Base-by-base conservation (phyloP, 2,888 invertebrate species). In the Yponomeuta sedellus region DNA sequence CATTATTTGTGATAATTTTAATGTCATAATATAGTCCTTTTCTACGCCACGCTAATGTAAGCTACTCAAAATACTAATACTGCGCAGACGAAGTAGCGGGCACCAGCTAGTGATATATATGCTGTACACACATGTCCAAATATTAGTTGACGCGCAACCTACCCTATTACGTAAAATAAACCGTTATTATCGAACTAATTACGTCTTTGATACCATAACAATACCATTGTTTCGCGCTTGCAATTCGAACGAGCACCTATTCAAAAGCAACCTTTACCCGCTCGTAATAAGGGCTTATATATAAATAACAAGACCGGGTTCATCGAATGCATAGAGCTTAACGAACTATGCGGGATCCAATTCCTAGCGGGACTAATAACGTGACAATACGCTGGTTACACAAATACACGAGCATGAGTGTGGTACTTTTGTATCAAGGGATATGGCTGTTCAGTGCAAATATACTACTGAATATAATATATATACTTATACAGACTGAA, bases 251-350 rank as follows among this genome's bases (percentile, higher is more conserved):
- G 44, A 44, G 44, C 0, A 2, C 44, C 12, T 1, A 16, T 52
- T 52, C 16, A 52, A 52, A 52, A 3, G 16, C 44, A 12, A 52
- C 44, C 44, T 16, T 3, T 52, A 52, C 16, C 16, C 44, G 3
- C 16, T 1, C 16, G 44, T 52, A 52, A 52, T 52, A 52, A 52
- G 44, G 44, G 4, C 44, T 52, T 52, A 52, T 44, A 8, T 34
- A 8, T 16, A 16, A 16, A 16, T 52, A 52, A 52, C 44, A 12
- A 16, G 44, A 52, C 11, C 20, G 20, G 59, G 59, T 22, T 22
- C n/a, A 22, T 59, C 22, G 59, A 59, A 19, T 22, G n/a, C 25
- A 10, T 59, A 59, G 20, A 59, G 59, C 59, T 59, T 22, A 59
- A 59, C 22, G 59, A 25, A 59, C 44, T 52, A 52, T 52, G 44